A percentile compares a stretch with the other conserved stretches of the same genome.
Conservation (phyloP, 2,797 vertebrate genomes). For the Allobates femoralis region DNA sequence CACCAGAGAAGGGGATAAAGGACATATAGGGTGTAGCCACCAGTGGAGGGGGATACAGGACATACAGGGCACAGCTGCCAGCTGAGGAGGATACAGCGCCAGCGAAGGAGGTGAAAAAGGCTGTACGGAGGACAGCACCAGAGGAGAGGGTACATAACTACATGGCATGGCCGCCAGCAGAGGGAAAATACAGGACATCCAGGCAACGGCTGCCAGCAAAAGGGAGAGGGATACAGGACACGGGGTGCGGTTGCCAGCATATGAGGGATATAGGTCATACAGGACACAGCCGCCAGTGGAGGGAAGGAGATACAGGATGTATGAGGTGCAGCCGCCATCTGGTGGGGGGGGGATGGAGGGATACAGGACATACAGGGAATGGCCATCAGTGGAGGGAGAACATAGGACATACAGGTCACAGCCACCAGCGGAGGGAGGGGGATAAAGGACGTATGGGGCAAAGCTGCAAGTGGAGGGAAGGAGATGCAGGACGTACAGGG, state of each 20-base stretch:
- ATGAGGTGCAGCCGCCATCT: too few relatives aligned
- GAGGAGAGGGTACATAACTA: neutral
- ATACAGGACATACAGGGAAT: neutral
- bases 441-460: neutral
- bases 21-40: neutral
- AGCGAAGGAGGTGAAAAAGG: too few relatives aligned
- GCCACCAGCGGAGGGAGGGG: neutral
- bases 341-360: neutral
- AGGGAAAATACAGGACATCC: neutral
- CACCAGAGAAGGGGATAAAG: neutral
- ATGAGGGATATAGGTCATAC: neutral
- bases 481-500: neutral
- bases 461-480: neutral
- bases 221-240: neutral
- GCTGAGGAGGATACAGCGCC: neutral
- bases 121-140: neutral
- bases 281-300: neutral
- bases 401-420: neutral
- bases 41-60: neutral
- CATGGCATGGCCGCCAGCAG: neutral
- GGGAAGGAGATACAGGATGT: neutral
- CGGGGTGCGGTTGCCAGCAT: fast-evolving
- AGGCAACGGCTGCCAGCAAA: neutral
- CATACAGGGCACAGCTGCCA: neutral
- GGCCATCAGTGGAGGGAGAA: neutral